Base-by-base conservation (phyloP, 2,888 invertebrate species). In the Diplazon laetatorius region DNA sequence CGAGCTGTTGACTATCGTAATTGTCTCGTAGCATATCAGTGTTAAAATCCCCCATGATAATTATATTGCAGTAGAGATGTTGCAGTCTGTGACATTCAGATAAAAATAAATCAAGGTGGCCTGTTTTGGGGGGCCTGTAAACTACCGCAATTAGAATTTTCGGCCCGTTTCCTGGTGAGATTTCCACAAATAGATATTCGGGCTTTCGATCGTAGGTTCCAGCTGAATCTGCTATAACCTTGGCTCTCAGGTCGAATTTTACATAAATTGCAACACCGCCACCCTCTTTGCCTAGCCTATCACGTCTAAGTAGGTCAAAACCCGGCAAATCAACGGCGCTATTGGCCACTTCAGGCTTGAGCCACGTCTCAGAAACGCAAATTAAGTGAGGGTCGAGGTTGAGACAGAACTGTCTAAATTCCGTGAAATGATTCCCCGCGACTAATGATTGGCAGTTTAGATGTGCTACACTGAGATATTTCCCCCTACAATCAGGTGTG, bases 1-100 rank as follows among this genome's bases (percentile, higher is more conserved):
- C 6, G 14, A 59, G n/a, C 3, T 18, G 10, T 2, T 8, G 10
- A 12, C 59, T 59, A 12, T 59, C 39, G 18, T 39, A 16, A 12
- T 10, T 30, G 2, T 12, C 18, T 4, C 8, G 6, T 0, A 4
- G 0, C 44, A 60, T 60, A 25, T 60, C 25, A 0, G 14, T 22
- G 5, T 60, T 60, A 10, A 60, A 14, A 60, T 60, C 60, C 1
- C 25, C 60, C n/a, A 44, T 42, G 3, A 60, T 22, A 22, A 60
- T 2, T 8, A 60, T 1, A 20, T 22, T 42, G 14, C 8, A 1
- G 20, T 42, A 44, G 1, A 14, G 22, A 2, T 8, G 10, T 3
- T 3, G 2, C 0, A 14, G 4, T 9, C 0, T n/a, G 0, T n/a
- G 5, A 5, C 22, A 22, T 10, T 14, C 60, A 0, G n/a, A 8